phyloP scores from a whole-genome alignment of 1,140 invertebrate genomes.

The Uloborus diversus region DNA sequence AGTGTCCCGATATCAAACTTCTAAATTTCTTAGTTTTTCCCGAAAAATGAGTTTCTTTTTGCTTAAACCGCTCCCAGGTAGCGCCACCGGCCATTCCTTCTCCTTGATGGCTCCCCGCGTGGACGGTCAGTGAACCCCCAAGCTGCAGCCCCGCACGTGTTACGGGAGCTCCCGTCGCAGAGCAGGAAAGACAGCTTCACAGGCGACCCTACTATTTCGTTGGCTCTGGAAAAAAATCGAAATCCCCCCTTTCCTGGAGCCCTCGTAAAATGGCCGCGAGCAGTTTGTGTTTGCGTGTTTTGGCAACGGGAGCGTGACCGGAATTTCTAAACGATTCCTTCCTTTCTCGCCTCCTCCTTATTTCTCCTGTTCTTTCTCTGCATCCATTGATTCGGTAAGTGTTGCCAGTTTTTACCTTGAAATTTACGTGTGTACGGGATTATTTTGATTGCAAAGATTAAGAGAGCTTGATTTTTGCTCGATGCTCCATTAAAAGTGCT shows the following conservation, averaged over 20 bases:
- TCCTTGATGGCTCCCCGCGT: neutral
- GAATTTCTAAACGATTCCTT: conserved; percentile 38
- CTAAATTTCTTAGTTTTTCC: too few species aligned
- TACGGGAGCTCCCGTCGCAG: conserved; percentile 3
- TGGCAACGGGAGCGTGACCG: conserved; percentile 50
- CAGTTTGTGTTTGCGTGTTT: conserved; percentile 37
- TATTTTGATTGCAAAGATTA: neutral
- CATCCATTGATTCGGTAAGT: neutral
- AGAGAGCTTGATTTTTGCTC: neutral
- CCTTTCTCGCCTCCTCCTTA: neutral
- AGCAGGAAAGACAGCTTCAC: conserved; percentile 32
- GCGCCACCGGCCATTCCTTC: neutral
- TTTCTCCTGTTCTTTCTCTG: neutral
- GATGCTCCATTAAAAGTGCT: neutral
- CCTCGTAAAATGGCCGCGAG: conserved; percentile 28
- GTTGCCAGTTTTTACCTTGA: neutral
- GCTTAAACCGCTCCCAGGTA: too few species aligned
- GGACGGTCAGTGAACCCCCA: conserved; percentile 36
- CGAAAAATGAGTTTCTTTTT: too few species aligned
- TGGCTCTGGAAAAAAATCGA: neutral
- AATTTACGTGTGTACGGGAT: neutral
- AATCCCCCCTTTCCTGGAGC: neutral
- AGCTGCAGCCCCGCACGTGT: neutral
- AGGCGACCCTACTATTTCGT: neutral
- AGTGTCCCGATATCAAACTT: too few species aligned